Percentiles rank a stretch among this genome's conserved stretches.
phyloP scores from a whole-genome alignment of 2,888 invertebrate species.

The Exocentrus adspersus region DNA sequence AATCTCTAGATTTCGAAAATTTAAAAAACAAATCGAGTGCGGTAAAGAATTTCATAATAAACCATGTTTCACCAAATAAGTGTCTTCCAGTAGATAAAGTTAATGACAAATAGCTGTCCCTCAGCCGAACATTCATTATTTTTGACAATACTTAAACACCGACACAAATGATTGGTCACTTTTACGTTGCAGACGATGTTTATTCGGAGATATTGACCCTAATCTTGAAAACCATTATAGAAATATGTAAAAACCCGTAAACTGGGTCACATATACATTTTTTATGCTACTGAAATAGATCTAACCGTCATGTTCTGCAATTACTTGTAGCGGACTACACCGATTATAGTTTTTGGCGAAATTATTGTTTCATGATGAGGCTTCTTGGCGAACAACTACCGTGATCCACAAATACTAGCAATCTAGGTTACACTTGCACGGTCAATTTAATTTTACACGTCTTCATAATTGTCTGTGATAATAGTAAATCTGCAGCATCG shows the following conservation, averaged over 20 bases:
- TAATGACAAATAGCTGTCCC: neutral
- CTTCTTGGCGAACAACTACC: slow-evolving; percentile 7
- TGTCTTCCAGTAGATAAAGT: too few species aligned
- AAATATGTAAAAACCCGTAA: neutral
- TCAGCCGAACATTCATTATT: neutral
- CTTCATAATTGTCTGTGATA: neutral
- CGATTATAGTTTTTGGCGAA: slow-evolving; percentile 18
- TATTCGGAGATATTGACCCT: neutral
- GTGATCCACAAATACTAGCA: slow-evolving; percentile 4
- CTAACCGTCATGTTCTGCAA: neutral
- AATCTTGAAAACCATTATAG: neutral
- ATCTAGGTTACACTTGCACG: slow-evolving; percentile 4
- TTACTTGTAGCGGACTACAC: neutral
- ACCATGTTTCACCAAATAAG: too few species aligned
- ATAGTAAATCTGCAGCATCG: slow-evolving; percentile 1
- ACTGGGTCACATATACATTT: slow-evolving; percentile 1
- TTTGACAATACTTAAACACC: neutral
- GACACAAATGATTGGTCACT: neutral
- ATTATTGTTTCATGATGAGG: slow-evolving; percentile 12
- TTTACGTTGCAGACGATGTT: neutral
- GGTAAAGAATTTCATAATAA: too few species aligned
- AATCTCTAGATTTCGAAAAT: too few species aligned
- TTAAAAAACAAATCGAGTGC: too few species aligned
- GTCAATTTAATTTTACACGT: slow-evolving; percentile 4
- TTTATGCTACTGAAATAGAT: neutral